A percentile compares a stretch with the other conserved stretches of the same genome.
Conservation (phyloP, 1,140 invertebrate genomes). For the Ptiloglossa arizonensis region DNA sequence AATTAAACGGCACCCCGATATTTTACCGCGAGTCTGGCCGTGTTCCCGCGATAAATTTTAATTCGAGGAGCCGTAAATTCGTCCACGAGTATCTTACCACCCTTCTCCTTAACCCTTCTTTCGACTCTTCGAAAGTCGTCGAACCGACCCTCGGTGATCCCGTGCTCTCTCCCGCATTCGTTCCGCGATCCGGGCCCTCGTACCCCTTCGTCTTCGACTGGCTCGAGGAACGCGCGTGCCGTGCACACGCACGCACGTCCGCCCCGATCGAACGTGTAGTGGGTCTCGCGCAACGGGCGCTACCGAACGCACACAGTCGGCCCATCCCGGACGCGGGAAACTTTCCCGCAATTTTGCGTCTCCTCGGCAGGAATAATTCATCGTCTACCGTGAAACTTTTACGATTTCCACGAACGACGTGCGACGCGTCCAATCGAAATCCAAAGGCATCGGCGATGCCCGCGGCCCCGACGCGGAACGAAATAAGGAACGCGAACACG, state of each 20-base stretch:
- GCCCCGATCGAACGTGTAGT: neutral
- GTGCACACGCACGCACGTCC: conserved; percentile 11
- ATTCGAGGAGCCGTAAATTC: conserved; percentile 55
- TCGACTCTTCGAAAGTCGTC: conserved; percentile 43
- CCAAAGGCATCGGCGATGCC: conserved; percentile 49
- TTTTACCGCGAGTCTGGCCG: no score
- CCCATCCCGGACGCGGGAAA: conserved; percentile 55
- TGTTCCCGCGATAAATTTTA: conserved; percentile 38
- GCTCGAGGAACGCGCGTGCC: conserved; percentile 23
- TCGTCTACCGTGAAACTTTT: conserved; percentile 70
- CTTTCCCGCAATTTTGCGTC: conserved; percentile 69
- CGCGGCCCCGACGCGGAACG: neutral
- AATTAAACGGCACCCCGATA: no score
- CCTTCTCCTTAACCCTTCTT: conserved; percentile 60
- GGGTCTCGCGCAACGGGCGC: neutral
- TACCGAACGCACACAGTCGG: neutral
- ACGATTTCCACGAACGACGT: conserved; percentile 67
- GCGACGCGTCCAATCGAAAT: conserved; percentile 65
- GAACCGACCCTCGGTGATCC: conserved; percentile 53
- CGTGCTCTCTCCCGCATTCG: conserved; percentile 62
- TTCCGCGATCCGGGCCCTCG: conserved; percentile 62
- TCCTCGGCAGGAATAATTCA: conserved; percentile 69
- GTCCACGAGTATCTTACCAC: conserved; percentile 7
- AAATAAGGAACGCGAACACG: no score
- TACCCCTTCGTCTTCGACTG: conserved; percentile 52